Conservation (phyloP, 2,888 invertebrate genomes). For the Pammene aurita region DNA sequence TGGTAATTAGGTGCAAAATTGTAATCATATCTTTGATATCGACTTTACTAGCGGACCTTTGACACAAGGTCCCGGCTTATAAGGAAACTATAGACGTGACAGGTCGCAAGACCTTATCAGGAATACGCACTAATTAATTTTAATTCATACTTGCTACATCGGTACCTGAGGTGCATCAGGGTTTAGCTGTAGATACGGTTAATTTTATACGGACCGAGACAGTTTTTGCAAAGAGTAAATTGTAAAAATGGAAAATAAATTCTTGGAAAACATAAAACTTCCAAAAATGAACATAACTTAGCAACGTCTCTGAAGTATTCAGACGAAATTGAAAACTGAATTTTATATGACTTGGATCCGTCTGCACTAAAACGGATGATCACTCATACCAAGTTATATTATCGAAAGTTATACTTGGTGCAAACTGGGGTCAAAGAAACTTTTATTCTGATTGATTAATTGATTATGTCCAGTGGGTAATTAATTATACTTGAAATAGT, state of each 20-base stretch:
- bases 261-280: conserved; percentile 8
- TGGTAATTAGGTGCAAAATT: too few species aligned
- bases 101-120: conserved; percentile 30
- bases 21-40: too few species aligned
- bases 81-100: conserved; percentile 39
- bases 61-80: conserved; percentile 38
- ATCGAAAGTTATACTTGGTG: background rate
- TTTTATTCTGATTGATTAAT: background rate
- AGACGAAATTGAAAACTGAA: conserved; percentile 36
- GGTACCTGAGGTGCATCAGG: too few species aligned
- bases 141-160: conserved; percentile 1
- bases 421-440: background rate
- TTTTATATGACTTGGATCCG: conserved; percentile 28
- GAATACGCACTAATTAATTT: conserved; percentile 19
- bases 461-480: too few species aligned
- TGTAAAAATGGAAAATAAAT: background rate
- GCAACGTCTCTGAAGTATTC: conserved; percentile 2
- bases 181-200: too few species aligned
- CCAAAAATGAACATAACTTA: conserved; percentile 9
- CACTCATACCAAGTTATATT: background rate
- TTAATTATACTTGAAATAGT: too few species aligned
- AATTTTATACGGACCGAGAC: background rate
- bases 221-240: background rate
- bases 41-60: conserved; percentile 26
- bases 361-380: conserved; percentile 12